Base-by-base conservation (phyloP, 2,113 vertebrate genomes). In the Tauraco erythrolophus region DNA sequence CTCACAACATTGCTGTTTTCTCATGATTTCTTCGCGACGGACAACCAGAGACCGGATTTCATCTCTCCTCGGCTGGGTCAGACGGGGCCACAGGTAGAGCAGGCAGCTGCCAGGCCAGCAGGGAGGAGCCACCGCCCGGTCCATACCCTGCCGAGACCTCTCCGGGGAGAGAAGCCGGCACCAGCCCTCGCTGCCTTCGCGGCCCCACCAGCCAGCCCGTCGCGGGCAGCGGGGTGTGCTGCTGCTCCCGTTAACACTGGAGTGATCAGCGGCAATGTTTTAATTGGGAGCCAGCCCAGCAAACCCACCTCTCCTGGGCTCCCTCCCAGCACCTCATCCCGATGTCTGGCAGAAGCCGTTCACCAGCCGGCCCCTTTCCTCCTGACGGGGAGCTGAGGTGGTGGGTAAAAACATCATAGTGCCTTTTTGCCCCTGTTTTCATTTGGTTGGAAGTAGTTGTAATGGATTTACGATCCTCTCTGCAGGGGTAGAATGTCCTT, bases 81-180 rank as follows among this genome's bases (percentile, higher is more conserved):
- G 43, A 57, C 0, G 1, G 46, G 82, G 72, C 50, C 15, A 5
- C 9, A n/a, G 80, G 66, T 69, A 82, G 46, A 78, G 39, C 33
- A 54, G 53, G 50, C 84, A 88, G 77, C 72, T 51, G 58, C 41
- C 91, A 84, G 65, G 24, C 37, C 15, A 61, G 62, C 54, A 68
- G 48, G 22, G 31, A 88, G 66, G 45, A 91, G 46, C 8, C 79
- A 27, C 22, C 1, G 6, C 56, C 35, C 41, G 3, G 1, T 56
- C 57, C 50, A 3, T 84, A 17, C 21, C n/a, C 54, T 61, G 53
- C 16, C 1, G 2, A 68, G n/a, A 74, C 7, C 60, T 24, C 18
- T 84, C n/a, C 31, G 0, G 0, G 46, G 37, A 54, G 10, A 74
- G 68, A 7, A 45, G 46, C 13, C 0, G 0, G 23, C 3, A 0